A percentile compares a stretch with the other conserved stretches of the same genome.
Evolutionary conservation across 2,797 vertebrate genomes (phyloP).

Genomic region (Enteromius anoplus): DNA sequence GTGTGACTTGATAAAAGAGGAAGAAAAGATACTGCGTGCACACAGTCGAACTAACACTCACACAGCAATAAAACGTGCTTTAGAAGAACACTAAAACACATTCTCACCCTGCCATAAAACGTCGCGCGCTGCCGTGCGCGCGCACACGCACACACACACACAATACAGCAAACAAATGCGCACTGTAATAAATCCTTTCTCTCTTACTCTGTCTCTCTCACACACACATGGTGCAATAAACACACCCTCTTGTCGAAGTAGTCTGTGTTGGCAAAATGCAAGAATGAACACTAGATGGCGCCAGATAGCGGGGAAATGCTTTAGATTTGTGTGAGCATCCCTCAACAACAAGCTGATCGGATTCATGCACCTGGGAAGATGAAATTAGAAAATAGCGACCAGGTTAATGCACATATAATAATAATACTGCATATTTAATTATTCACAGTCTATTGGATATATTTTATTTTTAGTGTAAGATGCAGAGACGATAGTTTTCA

Average conservation of each 20-base stretch:
- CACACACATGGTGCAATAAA: constrained; percentile 26
- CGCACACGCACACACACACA: background rate
- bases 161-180: constrained; percentile 41
- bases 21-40: constrained; percentile 7
- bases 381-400: background rate
- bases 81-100: constrained; percentile 26
- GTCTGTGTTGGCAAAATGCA: constrained; percentile 8
- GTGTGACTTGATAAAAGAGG: constrained; percentile 28
- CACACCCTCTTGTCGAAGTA: constrained; percentile 28
- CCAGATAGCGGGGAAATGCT: constrained; percentile 51
- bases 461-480: background rate
- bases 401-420: background rate
- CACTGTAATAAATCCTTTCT: constrained; percentile 28
- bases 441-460: background rate
- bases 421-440: background rate
- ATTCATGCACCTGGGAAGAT: background rate
- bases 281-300: constrained; percentile 58
- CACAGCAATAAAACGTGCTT: constrained; percentile 13
- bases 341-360: constrained; percentile 11
- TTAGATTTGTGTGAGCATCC: constrained; percentile 8
- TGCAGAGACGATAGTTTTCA: background rate
- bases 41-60: constrained; percentile 6
- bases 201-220: background rate
- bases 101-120: constrained; percentile 45
- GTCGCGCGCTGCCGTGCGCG: background rate